Percentiles rank a stretch among this genome's conserved stretches.
These are phyloP conservation scores for Phainopepla nitens DNA, from an alignment of 2,113 vertebrate species.

Conservation along the genomic window DNA sequence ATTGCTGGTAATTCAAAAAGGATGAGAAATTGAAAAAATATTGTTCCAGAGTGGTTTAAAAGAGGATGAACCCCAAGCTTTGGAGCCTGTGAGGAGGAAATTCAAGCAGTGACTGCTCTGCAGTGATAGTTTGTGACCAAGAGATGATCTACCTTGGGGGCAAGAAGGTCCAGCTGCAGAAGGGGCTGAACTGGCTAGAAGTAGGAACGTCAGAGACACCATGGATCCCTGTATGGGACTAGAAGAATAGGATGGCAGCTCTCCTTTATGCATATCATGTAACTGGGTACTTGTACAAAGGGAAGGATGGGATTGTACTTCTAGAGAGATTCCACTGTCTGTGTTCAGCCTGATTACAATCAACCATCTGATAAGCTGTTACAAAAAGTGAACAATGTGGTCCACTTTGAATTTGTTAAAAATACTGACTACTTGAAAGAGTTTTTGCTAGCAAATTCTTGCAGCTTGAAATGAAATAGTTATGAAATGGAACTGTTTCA, in stretches of 20 bases:
- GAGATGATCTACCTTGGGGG: not conserved
- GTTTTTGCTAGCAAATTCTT: not conserved
- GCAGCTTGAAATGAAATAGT: not conserved
- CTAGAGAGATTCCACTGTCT: not conserved
- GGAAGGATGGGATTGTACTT: not conserved
- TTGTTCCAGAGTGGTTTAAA: not conserved
- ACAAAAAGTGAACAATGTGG: not conserved
- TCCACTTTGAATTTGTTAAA: not conserved
- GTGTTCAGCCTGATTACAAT: not conserved
- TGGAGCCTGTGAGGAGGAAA: not conserved
- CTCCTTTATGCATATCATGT: not conserved
- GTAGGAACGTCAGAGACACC: not conserved
- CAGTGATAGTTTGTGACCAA: not conserved
- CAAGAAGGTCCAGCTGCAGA: not conserved
- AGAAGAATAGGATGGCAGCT: not conserved
- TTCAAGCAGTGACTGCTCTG: not conserved
- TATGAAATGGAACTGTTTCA: not conserved
- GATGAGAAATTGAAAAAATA: not conserved
- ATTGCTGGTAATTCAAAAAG: not conserved
- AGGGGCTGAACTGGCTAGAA: not conserved
- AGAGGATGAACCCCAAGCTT: not conserved
- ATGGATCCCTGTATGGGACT: not conserved
- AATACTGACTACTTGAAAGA: not conserved
- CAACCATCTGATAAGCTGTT: not conserved
- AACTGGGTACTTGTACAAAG: not conserved